Evolutionary conservation across 2,113 vertebrate species (phyloP).

Genomic region (Brachyhypopomus gauderio): DNA sequence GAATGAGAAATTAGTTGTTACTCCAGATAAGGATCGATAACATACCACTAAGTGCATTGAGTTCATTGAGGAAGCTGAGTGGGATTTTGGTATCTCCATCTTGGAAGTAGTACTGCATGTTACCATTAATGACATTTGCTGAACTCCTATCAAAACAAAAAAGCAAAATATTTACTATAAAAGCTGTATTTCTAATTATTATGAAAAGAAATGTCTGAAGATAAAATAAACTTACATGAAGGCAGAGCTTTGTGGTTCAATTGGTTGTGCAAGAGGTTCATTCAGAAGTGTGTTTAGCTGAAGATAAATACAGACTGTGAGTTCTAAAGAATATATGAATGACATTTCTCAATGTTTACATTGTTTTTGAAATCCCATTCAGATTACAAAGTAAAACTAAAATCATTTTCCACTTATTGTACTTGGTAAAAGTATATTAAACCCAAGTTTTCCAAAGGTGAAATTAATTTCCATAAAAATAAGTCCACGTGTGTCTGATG

Average conservation of each 20-base stretch:
- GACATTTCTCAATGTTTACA: too few species aligned
- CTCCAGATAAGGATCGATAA: neutral
- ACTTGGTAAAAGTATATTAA: too few species aligned
- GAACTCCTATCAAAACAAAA: neutral
- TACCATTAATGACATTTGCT: conserved; percentile 15
- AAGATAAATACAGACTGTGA: neutral
- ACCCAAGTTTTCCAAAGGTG: too few species aligned
- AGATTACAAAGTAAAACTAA: too few species aligned
- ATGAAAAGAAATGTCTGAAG: too few species aligned
- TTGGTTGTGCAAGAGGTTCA: neutral
- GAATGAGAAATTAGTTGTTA: too few species aligned
- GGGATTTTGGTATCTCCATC: neutral
- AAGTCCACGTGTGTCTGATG: too few species aligned
- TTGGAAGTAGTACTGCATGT: neutral
- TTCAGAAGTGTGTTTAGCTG: conserved; percentile 43
- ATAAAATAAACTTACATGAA: conserved; percentile 20
- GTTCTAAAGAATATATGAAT: too few species aligned
- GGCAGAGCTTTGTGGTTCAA: neutral
- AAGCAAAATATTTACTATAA: neutral
- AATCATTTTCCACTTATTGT: too few species aligned
- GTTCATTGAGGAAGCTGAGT: neutral
- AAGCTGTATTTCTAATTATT: too few species aligned
- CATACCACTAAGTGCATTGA: neutral
- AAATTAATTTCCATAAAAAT: too few species aligned
- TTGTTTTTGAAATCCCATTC: too few species aligned